Conservation (phyloP, 2,888 invertebrate genomes). For the Teinopalpus imperialis region DNA sequence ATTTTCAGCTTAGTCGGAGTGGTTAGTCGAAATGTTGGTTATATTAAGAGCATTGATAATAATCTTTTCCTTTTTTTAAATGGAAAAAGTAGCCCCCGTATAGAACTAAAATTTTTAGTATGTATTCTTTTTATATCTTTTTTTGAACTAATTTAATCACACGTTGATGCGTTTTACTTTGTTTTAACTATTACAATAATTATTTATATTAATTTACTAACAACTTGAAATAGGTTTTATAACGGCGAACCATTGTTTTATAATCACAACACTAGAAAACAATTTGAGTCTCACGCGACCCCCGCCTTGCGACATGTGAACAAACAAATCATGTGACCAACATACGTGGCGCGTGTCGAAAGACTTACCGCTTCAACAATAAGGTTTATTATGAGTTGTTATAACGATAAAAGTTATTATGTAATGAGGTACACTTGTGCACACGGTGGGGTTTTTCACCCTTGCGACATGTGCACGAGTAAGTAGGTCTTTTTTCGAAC, state of each 20-base stretch:
- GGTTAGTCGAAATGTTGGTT: no score
- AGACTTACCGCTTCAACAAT: conserved; percentile 28
- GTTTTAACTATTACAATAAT: no score
- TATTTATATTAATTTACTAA: no score
- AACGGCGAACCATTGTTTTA: conserved; percentile 17
- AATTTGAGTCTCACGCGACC: conserved; percentile 54
- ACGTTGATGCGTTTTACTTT: no score
- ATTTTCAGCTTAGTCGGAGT: no score
- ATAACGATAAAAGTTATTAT: conserved; percentile 33
- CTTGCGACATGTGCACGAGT: conserved; percentile 61
- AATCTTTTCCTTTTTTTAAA: no score
- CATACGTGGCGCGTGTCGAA: conserved; percentile 5
- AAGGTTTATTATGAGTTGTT: conserved; percentile 35
- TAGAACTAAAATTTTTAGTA: no score
- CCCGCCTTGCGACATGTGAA: conserved; percentile 69
- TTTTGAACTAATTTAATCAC: no score
- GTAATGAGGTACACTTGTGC: conserved; percentile 64
- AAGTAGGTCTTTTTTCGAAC: conserved; percentile 50
- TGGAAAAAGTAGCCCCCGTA: no score
- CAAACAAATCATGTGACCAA: conserved; percentile 51
- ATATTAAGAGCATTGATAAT: no score
- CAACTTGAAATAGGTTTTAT: conserved; percentile 3
- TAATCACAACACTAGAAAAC: conserved; percentile 39
- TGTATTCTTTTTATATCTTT: no score
- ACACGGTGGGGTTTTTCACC: conserved; percentile 56